phyloP scores from a whole-genome alignment of 2,797 vertebrate species.

The Hyperoplus immaculatus region DNA sequence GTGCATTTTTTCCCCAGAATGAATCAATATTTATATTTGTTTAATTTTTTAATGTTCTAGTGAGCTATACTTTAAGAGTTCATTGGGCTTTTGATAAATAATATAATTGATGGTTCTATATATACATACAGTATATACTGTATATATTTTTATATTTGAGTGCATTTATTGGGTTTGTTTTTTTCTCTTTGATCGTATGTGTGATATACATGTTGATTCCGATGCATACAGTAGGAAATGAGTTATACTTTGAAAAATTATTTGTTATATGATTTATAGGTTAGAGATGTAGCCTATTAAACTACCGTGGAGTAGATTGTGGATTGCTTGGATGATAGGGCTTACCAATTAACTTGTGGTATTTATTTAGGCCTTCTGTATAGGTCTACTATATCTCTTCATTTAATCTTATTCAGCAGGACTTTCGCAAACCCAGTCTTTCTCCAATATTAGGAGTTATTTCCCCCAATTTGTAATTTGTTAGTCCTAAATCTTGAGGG shows the following conservation, averaged over 20 bases:
- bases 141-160: too few species aligned
- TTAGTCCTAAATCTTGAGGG: neutral
- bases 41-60: conserved; percentile 1
- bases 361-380: too few species aligned
- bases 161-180: too few species aligned
- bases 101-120: neutral
- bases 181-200: neutral
- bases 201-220: neutral
- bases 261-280: neutral
- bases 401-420: neutral
- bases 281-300: neutral
- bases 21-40: neutral
- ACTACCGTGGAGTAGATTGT: neutral
- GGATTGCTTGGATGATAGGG: neutral
- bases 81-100: neutral
- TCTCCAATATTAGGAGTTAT: neutral
- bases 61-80: conserved; percentile 1
- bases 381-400: neutral
- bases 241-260: neutral
- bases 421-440: neutral
- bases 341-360: too few species aligned
- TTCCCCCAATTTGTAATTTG: neutral
- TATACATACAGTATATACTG: too few species aligned
- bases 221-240: neutral
- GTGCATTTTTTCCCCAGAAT: conserved; percentile 1